Percentiles rank a stretch among this genome's conserved stretches.
phyloP scores from a whole-genome alignment of 2,888 invertebrate species.

The Rhaphigaster nebulosa region DNA sequence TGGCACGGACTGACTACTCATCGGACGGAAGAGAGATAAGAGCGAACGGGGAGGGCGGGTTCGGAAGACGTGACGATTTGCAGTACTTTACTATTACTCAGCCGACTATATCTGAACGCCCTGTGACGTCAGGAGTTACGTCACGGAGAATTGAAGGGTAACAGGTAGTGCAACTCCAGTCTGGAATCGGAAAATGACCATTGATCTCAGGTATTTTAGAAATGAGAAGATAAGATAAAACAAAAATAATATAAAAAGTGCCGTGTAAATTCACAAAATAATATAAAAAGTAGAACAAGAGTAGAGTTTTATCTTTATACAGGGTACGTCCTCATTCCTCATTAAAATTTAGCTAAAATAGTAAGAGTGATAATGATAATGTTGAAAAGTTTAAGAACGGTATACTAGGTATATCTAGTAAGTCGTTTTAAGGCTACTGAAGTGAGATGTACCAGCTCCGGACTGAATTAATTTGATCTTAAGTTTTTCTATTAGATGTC shows the following conservation, averaged over 20 bases:
- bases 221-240: not conserved
- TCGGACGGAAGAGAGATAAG: constrained; percentile 35
- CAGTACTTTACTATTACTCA: constrained; percentile 30
- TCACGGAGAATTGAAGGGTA: not conserved
- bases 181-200: not conserved
- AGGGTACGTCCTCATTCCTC: no score
- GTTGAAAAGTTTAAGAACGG: no score
- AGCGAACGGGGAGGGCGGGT: not conserved
- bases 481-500: no score
- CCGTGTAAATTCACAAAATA: no score
- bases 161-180: not conserved
- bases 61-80: not conserved
- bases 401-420: no score
- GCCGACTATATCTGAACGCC: not conserved
- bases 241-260: not conserved
- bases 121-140: not conserved
- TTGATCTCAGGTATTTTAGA: not conserved
- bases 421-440: no score
- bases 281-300: not conserved
- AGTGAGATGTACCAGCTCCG: no score
- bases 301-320: no score
- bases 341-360: no score
- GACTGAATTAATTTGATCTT: no score
- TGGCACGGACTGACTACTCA: not conserved
- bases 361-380: no score